Evolutionary conservation across 1,140 invertebrate genomes (phyloP).

Genomic region (Bombyx mandarina): DNA sequence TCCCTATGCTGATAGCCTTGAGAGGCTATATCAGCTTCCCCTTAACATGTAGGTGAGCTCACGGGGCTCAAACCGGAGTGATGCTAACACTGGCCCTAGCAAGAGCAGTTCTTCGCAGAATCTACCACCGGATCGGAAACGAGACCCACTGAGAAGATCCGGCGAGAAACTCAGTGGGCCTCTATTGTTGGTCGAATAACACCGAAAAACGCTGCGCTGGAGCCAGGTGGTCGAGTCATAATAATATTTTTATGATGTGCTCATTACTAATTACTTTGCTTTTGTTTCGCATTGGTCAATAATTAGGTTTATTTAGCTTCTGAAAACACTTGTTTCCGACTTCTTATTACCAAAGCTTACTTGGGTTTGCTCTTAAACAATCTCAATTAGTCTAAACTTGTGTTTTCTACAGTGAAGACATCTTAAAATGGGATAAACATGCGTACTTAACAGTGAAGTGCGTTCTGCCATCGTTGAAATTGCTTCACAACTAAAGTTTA

Average conservation of each 20-base stretch:
- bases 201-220: neutral
- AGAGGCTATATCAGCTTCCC: too few relatives aligned
- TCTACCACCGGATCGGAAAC: too few relatives aligned
- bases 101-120: too few relatives aligned
- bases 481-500: constrained; percentile 4
- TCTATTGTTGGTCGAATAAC: too few relatives aligned
- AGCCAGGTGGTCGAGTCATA: neutral
- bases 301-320: neutral
- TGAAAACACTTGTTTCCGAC: neutral
- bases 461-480: constrained; percentile 1
- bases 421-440: constrained; percentile 1
- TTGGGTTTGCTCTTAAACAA: neutral
- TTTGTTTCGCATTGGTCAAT: constrained; percentile 1
- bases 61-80: too few relatives aligned
- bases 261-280: constrained; percentile 4
- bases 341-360: neutral
- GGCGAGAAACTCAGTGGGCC: too few relatives aligned
- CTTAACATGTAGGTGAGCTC: too few relatives aligned
- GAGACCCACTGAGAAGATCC: too few relatives aligned
- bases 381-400: neutral
- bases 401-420: neutral
- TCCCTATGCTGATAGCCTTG: too few relatives aligned
- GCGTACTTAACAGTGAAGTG: neutral
- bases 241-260: neutral
- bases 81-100: too few relatives aligned